Base-by-base conservation (phyloP, 2,888 invertebrate genomes). In the Apoderus coryli region DNA sequence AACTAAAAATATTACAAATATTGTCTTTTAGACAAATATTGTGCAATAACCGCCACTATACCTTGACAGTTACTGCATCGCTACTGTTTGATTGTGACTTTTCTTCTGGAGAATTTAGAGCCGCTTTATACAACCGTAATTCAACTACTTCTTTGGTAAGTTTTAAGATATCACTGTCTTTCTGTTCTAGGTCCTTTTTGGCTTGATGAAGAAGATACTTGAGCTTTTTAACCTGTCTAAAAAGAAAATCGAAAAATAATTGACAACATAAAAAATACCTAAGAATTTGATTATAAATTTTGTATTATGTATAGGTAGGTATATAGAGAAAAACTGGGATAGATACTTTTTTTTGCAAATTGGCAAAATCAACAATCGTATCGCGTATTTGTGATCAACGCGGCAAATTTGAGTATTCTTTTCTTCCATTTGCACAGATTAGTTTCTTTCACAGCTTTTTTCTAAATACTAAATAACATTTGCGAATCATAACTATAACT, bases 111-210 rank as follows among this genome's bases (percentile, higher is more conserved):
- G 80, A 80, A 53, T 71, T 75, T 34, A 80, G 62, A 26, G 81
- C 77, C 10, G 79, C 79, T 58, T 82, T 82, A 51, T 79, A 80
- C 27, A 84, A 56, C 29, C 84, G 66, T 43, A 86, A 57, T 49
- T 85, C 82, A 9, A 84, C 81, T 11, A 86, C 76, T 53, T 60
- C 59, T 48, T 59, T 59, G 31, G 69, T 72, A 33, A 72, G 51
- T 26, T 65, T 71, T 42, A 75, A 66, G 46, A 86, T 82, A 59
- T 86, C 84, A 49, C 73, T 74, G 48, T 86, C 82, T 54, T 82
- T 84, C 38, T 76, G 74, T 35, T 81, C 80, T 32, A 85, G 63
- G 48, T 81, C 78, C 46, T 72, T 72, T 36, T 74, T 75, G 6
- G 82, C 80, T 44, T 78, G 74, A 38, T 67, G 67, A 26, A 85